Conservation (phyloP, 1,140 invertebrate species). For the Leptestheria dahalacensis region DNA sequence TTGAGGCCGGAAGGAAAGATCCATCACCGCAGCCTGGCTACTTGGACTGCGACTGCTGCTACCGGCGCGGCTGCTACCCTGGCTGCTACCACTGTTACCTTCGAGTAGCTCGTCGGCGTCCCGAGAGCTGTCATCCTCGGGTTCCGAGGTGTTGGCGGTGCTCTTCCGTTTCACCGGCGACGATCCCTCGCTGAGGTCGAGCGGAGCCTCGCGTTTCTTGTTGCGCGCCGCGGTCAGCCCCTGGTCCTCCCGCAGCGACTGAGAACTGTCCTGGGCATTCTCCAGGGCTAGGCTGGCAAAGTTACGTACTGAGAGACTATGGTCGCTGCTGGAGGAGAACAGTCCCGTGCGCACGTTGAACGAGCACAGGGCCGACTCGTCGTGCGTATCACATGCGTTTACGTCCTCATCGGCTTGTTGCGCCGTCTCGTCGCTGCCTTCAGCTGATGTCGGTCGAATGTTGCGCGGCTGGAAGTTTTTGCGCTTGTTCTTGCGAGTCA, state of each 20-base stretch:
- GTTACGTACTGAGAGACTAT: neutral
- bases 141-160: neutral
- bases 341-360: neutral
- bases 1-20: neutral
- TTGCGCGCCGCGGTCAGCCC: no score
- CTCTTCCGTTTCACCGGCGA: neutral
- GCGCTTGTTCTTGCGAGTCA: conserved; percentile 38
- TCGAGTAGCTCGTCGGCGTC: neutral
- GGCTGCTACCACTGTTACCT: neutral
- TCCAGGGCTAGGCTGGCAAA: neutral
- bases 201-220: neutral
- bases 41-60: neutral
- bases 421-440: conserved; percentile 27
- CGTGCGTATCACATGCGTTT: conserved; percentile 4
- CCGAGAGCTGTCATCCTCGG: neutral
- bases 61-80: neutral
- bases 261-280: neutral
- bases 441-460: conserved; percentile 33
- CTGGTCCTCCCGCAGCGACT: neutral
- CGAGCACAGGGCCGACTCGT: neutral
- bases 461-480: conserved; percentile 51
- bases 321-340: neutral
- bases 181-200: conserved; percentile 6
- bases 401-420: neutral
- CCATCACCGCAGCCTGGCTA: neutral